Conservation (phyloP, 35 echinoderm and acorn worm genomes). For the Lytechinus pictus region DNA sequence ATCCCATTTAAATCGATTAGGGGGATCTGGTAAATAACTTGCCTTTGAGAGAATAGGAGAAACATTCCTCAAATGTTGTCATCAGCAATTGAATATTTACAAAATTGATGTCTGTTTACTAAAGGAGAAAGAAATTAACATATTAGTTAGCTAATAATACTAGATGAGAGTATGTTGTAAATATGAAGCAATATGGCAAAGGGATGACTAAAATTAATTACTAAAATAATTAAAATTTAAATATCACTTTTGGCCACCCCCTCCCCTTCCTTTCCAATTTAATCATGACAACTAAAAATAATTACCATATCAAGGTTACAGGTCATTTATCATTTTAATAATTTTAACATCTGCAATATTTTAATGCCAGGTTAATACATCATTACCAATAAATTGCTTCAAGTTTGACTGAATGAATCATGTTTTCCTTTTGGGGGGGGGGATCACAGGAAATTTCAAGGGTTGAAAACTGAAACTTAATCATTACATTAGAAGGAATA, state of each 20-base stretch:
- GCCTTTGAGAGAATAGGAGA: background rate
- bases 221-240: background rate
- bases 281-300: background rate
- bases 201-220: background rate
- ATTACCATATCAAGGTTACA: background rate
- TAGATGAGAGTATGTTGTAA: background rate
- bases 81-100: constrained; percentile 13
- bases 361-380: background rate
- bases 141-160: background rate
- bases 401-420: background rate
- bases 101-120: background rate
- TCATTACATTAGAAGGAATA: background rate
- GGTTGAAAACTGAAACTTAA: background rate
- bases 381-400: background rate
- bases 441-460: background rate
- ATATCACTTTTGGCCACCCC: too few relatives aligned
- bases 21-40: background rate
- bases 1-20: constrained; percentile 39
- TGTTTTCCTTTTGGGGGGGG: background rate
- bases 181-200: background rate
- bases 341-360: background rate
- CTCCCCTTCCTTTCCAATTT: too few relatives aligned
- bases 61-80: constrained; percentile 25
- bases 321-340: background rate
- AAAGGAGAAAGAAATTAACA: background rate